Conservation (phyloP, 2,113 vertebrate species). For the Lagenorhynchus albirostris region DNA sequence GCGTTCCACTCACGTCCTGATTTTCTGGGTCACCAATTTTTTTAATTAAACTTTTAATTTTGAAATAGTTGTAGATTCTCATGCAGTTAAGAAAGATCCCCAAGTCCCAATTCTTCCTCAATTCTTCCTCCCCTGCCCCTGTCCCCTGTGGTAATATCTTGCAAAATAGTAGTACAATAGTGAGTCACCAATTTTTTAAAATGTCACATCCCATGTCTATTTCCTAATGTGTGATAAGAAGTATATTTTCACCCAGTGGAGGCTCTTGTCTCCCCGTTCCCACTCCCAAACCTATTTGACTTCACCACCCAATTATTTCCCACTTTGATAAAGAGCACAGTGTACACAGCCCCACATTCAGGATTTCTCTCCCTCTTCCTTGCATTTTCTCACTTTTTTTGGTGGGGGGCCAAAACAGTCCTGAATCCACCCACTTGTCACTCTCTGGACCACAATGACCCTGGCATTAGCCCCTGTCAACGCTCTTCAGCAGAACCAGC, state of each 20-base stretch:
- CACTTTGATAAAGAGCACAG: background rate
- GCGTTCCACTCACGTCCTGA: background rate
- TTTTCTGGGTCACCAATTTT: conserved; percentile 57
- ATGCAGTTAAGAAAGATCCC: background rate
- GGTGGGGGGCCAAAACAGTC: background rate
- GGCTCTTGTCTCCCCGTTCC: background rate
- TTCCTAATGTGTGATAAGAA: background rate
- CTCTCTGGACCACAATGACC: background rate
- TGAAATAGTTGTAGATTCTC: conserved; percentile 28
- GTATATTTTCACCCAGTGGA: background rate
- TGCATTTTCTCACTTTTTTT: background rate
- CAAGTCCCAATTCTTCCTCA: background rate
- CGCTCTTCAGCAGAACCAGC: background rate
- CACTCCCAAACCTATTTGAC: background rate
- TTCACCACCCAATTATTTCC: background rate
- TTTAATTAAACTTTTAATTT: conserved; percentile 65
- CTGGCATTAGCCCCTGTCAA: background rate
- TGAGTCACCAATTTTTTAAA: background rate
- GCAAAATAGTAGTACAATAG: background rate
- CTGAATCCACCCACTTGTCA: background rate
- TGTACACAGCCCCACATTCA: background rate
- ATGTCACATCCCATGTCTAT: background rate
- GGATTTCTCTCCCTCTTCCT: background rate
- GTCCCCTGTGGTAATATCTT: background rate
- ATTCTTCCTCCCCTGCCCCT: fast-evolving